Base-by-base conservation (phyloP, 2,797 vertebrate species). In the Enteromius treurensis region DNA sequence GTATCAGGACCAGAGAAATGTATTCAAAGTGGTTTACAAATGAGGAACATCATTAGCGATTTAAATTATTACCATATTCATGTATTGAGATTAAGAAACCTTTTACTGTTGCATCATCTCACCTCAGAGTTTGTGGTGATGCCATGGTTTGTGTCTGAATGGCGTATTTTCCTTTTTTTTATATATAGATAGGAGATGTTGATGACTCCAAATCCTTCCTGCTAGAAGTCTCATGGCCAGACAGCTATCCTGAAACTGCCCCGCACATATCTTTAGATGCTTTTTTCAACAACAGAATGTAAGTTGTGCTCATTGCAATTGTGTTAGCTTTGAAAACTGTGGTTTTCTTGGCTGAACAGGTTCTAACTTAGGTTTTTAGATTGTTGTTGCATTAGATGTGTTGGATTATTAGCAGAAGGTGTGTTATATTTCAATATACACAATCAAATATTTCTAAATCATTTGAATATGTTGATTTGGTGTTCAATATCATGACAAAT, bases 261-360 rank as follows among this genome's bases (percentile, higher is more conserved):
- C 98, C 98, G 4, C 87, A 94, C 42, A 95, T 99, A 90, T 97
- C 97, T 0, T 95, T 99, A 85, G 96, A 97, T 73, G 95, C 96
- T 77, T 99, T 98, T 92, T 99, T 99, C 91, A 99, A 99, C 91
- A 99, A 99, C 89, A 96, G 94, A 71, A 96, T 99, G 98, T 97
- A 88, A 95, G 96, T 88, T 62, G 1, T 34, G 9, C 15, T 23
- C 21, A 13, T 15, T n/a, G 9, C 15, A 1, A 2, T 17, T 75
- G n/a, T 26, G 26, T 21, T 75, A 64, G 13, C 19, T 21, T 62
- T 62, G 19, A 42, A 47, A 2, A 26, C 47, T 29, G 6, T 40
- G 37, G 49, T 1, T 64, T 64, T 64, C 2, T 1, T 29, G 60
- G 26, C 32, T 53, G 17, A 21, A 60, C 58, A 58, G 7, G 7